Conservation (phyloP, 2,113 vertebrate species). For the Nicator chloris region DNA sequence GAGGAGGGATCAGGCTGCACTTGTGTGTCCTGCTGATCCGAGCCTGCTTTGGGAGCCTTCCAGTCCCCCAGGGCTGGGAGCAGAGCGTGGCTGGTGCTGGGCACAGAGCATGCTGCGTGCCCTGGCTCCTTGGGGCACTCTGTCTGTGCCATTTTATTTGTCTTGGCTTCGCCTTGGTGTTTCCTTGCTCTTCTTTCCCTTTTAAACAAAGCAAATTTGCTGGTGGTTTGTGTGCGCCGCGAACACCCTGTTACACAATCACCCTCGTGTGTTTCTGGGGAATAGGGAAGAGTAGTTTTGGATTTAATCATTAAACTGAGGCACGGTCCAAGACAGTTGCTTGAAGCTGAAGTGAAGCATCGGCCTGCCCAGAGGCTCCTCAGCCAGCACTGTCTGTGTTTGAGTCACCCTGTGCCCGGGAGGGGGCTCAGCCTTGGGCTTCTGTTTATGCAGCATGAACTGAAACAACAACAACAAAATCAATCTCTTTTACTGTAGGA, state of each 20-base stretch:
- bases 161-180: not conserved
- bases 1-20: not conserved
- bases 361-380: not conserved
- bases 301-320: not conserved
- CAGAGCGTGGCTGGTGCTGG: not conserved
- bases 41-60: not conserved
- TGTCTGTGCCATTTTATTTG: not conserved
- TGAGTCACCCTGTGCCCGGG: not conserved
- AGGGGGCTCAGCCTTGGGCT: not conserved
- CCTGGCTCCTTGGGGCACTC: not conserved
- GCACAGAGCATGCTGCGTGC: fast-evolving
- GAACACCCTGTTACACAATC: not conserved
- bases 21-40: not conserved
- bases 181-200: not conserved
- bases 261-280: not conserved
- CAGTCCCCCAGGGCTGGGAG: not conserved
- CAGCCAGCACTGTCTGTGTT: fast-evolving
- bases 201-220: not conserved
- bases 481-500: not conserved
- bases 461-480: not conserved
- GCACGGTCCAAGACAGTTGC: not conserved
- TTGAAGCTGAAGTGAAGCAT: not conserved
- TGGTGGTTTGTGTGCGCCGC: not conserved
- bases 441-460: not conserved
- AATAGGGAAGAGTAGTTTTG: not conserved